These are phyloP conservation scores for Lineus longissimus DNA, from an alignment of 1,140 invertebrate species.

Conservation along the genomic window DNA sequence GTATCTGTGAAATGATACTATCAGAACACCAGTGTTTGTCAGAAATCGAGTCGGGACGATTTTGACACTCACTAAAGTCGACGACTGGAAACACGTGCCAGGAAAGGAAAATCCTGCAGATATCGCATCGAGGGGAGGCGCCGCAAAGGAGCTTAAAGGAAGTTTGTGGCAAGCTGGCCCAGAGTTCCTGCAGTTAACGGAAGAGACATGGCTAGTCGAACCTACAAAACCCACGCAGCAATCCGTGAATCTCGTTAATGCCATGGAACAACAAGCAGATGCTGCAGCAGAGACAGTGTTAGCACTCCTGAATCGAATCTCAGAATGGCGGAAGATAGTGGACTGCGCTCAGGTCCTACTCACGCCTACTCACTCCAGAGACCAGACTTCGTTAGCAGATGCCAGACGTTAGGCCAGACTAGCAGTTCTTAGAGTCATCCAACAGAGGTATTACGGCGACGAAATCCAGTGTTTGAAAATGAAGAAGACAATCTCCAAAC, in stretches of 20 bases:
- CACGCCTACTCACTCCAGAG: neutral
- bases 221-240: neutral
- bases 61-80: neutral
- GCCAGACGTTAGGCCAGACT: neutral
- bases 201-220: neutral
- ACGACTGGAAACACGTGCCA: conserved; percentile 3
- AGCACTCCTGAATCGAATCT: neutral
- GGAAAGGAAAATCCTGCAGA: conserved; percentile 6
- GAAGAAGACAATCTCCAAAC: neutral
- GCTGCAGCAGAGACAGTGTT: neutral
- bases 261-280: neutral
- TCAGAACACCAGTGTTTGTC: conserved; percentile 1
- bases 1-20: neutral
- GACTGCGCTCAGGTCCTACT: neutral
- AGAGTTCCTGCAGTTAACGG: neutral
- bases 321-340: neutral
- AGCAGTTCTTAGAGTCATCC: neutral
- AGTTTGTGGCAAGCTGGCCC: neutral
- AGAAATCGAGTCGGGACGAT: conserved; percentile 1
- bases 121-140: neutral
- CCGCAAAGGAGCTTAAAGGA: neutral
- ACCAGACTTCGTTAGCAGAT: neutral
- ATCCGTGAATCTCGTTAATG: neutral
- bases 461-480: neutral
- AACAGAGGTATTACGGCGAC: neutral